A percentile compares a stretch with the other conserved stretches of the same genome.
phyloP scores from a whole-genome alignment of 2,797 vertebrate genomes.

The Orientallactaga sibirica region DNA sequence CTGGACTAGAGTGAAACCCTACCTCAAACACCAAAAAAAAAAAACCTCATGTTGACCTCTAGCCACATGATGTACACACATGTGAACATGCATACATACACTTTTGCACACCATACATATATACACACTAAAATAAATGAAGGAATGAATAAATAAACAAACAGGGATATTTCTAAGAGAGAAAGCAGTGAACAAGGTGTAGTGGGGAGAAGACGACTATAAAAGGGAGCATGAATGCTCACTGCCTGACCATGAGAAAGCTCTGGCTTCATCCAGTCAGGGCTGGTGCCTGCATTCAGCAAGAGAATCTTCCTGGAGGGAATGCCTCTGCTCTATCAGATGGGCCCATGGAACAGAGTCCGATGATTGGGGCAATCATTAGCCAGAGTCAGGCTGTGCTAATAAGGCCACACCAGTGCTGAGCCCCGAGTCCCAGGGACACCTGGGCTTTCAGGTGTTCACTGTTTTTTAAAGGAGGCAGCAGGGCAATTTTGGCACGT shows the following conservation, averaged over 20 bases:
- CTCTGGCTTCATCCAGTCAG: neutral
- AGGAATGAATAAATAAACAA: neutral
- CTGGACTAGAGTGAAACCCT: no score
- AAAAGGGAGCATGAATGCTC: neutral
- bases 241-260: neutral
- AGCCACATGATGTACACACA: no score
- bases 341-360: neutral
- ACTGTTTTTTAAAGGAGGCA: neutral
- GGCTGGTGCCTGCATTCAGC: neutral
- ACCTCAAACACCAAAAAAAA: no score
- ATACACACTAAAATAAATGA: no score
- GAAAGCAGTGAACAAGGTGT: neutral
- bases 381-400: constrained; percentile 9
- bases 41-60: no score
- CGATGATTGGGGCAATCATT: constrained; percentile 21
- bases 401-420: neutral
- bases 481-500: neutral
- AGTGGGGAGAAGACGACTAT: neutral
- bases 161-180: neutral
- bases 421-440: neutral
- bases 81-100: no score
- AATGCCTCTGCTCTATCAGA: constrained; percentile 30
- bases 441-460: neutral
- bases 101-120: no score
- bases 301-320: neutral